These are phyloP conservation scores for Trachelipus rathkii DNA, from an alignment of 1,140 invertebrate species.

Conservation along the genomic window DNA sequence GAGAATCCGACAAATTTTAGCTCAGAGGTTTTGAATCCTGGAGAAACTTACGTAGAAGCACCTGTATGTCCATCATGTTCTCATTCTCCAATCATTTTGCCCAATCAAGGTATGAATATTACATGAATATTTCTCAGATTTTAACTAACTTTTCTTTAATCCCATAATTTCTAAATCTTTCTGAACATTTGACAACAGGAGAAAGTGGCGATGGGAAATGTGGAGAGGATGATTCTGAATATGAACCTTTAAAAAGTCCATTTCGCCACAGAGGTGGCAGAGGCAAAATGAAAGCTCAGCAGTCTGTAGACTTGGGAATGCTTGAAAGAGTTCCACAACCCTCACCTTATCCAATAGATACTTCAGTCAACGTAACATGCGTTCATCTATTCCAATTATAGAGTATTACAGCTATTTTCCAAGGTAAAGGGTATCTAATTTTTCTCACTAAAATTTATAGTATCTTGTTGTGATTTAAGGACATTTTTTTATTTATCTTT, in stretches of 20 bases:
- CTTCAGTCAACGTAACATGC: constrained; percentile 33
- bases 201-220: background rate
- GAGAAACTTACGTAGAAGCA: background rate
- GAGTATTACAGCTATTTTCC: constrained; percentile 35
- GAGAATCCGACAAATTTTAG: too few species aligned
- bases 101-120: background rate
- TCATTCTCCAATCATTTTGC: background rate
- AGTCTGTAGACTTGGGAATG: constrained; percentile 44
- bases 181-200: background rate
- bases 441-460: too few species aligned
- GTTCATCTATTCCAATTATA: constrained; percentile 30
- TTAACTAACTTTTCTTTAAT: background rate
- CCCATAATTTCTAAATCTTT: background rate
- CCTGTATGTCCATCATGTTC: background rate
- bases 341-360: constrained; percentile 20
- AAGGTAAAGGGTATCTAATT: too few species aligned
- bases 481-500: too few species aligned
- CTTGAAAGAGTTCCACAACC: constrained; percentile 31
- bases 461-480: too few species aligned
- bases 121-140: background rate
- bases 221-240: background rate
- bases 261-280: background rate
- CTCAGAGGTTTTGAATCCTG: background rate
- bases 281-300: constrained; percentile 20
- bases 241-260: background rate